phyloP scores from a whole-genome alignment of 2,797 vertebrate species.

The Gymnocypris eckloni region DNA sequence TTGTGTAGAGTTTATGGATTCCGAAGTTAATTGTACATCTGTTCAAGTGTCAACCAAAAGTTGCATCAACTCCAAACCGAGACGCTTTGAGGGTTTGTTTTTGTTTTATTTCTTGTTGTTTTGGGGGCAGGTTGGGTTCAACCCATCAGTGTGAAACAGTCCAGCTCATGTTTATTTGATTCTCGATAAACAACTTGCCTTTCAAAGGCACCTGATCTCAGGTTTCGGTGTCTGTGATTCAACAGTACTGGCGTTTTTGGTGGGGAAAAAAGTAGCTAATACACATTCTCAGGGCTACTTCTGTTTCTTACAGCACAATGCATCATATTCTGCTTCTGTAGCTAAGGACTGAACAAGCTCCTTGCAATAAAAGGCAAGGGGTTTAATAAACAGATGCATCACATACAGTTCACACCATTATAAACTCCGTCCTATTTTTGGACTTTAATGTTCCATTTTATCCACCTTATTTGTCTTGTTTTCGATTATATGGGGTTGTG shows the following conservation, averaged over 20 bases:
- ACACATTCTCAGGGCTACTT: slow-evolving; percentile 50
- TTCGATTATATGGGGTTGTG: slow-evolving; percentile 14
- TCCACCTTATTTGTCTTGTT: neutral
- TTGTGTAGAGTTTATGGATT: neutral
- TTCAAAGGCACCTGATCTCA: slow-evolving; percentile 42
- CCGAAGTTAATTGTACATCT: neutral
- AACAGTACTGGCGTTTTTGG: slow-evolving; percentile 9
- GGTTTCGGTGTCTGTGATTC: slow-evolving; percentile 29
- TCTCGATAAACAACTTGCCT: slow-evolving; percentile 1
- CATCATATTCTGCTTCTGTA: slow-evolving; percentile 1
- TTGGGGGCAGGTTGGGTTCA: neutral
- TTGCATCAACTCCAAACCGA: neutral
- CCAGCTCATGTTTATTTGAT: slow-evolving; percentile 5
- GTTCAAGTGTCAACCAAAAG: neutral
- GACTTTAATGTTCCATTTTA: neutral
- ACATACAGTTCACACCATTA: neutral
- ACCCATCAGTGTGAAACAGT: slow-evolving; percentile 2
- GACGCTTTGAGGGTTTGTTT: slow-evolving; percentile 7
- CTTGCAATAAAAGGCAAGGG: neutral
- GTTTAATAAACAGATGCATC: slow-evolving; percentile 13
- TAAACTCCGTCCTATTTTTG: neutral
- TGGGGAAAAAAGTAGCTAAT: neutral
- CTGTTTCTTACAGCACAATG: slow-evolving; percentile 7
- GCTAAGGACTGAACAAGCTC: neutral
- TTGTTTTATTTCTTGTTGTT: neutral